Evolutionary conservation across 92 coral and sea anemone species (phyloP), one percentile per base, ranked within the genome.

Genomic region (Epizoanthus stellaris): DNA sequence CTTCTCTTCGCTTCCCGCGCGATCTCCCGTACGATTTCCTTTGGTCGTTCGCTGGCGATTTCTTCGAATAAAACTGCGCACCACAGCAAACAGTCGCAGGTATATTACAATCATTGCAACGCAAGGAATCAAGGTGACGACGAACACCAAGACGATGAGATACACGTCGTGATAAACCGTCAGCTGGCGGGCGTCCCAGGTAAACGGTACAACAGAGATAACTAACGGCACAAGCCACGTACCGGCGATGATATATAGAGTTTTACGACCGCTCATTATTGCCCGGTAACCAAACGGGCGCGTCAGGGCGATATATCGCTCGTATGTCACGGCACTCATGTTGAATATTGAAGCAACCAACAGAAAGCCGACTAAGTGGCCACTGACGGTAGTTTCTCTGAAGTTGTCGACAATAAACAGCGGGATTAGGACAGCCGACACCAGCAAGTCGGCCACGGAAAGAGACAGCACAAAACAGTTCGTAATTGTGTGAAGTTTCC

Each of bases 261-360:
- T 88, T 34, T 85, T 93, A 1, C 87, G 84, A 16, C 82, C 61
- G 67, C 85, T 89, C 84, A 94, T 70, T 52, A 94, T 90, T 15
- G 91, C 56, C 21, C 91, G 88, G 82, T 94, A 94, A 57, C 82
- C 88, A 40, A 94, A 94, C 9, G 98, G 98, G 21, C 93, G 89
- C 3, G 98, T 94, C 30, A 94, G 88, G 30, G 95, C 98, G 12
- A 94, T 82, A 83, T 87, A 94, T 0, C 98, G 93, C 73, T 94
- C 98, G 80, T 89, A 94, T n/a, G 98, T 94, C 67, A 94, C 98
- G 6, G 93, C 98, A n/a, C 94, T 91, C 47, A 94, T 86, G 80
- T 90, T 94, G 72, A 92, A 92, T 4, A 94, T 93, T 39, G 98
- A 92, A 38, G 98, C 92, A 15, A 94, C 84, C 34, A 94, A 63